phyloP scores from a whole-genome alignment of 2,113 vertebrate genomes.

The Cebus imitator region DNA sequence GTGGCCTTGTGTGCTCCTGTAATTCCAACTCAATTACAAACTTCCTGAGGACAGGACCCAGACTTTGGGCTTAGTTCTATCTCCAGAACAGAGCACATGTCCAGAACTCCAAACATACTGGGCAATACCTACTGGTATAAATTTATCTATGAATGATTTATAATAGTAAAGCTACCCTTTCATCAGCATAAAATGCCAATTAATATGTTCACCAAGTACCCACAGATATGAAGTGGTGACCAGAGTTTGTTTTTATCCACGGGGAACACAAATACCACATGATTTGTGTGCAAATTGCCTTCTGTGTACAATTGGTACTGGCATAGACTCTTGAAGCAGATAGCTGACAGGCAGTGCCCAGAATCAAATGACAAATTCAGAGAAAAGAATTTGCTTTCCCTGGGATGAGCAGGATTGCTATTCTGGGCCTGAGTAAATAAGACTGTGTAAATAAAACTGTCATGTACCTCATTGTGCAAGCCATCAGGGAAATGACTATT shows the following conservation, averaged over 20 bases:
- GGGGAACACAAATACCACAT: background rate
- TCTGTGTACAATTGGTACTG: background rate
- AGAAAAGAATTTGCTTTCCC: background rate
- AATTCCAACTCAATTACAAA: background rate
- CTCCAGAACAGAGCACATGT: background rate
- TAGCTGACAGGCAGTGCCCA: background rate
- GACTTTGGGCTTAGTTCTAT: background rate
- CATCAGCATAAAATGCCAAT: background rate
- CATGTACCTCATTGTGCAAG: background rate
- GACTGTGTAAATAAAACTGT: background rate
- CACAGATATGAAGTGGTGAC: background rate
- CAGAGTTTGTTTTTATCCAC: background rate
- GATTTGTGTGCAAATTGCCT: background rate
- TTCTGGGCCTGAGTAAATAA: slow-evolving; percentile 20
- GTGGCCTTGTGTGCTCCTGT: background rate
- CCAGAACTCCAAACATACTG: background rate
- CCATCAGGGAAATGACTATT: background rate
- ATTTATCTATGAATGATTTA: background rate
- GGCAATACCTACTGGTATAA: background rate
- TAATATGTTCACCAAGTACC: background rate
- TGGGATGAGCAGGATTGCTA: background rate
- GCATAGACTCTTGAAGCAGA: background rate
- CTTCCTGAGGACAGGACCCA: background rate
- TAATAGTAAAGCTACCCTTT: background rate
- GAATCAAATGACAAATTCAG: background rate